These are phyloP conservation scores for Himalopsyche anomala DNA, from an alignment of 2,888 invertebrate genomes.

Conservation along the genomic window DNA sequence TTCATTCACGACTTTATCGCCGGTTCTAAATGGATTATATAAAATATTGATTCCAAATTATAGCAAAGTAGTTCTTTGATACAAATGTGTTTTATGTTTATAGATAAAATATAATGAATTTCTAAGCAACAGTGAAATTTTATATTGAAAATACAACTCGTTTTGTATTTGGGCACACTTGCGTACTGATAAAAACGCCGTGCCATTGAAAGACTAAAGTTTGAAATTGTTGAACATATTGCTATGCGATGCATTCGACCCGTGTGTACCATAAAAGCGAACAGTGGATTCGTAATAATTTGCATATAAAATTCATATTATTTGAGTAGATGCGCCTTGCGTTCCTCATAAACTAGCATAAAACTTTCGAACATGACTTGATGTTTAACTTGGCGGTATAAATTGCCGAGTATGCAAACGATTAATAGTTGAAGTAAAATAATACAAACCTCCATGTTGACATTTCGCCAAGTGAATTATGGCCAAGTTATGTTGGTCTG, in stretches of 20 bases:
- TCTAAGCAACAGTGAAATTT: too few relatives aligned
- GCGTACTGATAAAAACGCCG: not conserved
- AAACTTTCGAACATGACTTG: constrained; percentile 64
- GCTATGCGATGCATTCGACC: constrained; percentile 47
- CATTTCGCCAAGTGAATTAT: constrained; percentile 62
- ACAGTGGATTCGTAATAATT: constrained; percentile 54
- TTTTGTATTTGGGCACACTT: not conserved
- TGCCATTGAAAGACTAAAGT: constrained; percentile 7
- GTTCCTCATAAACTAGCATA: constrained; percentile 61
- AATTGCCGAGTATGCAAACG: constrained; percentile 63
- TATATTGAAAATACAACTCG: too few relatives aligned
- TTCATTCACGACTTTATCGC: too few relatives aligned
- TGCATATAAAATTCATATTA: constrained; percentile 61
- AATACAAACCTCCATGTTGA: constrained; percentile 61
- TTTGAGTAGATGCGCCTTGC: constrained; percentile 57
- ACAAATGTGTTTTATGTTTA: too few relatives aligned
- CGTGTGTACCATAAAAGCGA: constrained; percentile 45
- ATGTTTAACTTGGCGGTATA: constrained; percentile 58
- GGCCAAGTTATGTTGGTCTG: constrained; percentile 47
- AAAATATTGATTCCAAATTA: too few relatives aligned
- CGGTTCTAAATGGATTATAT: too few relatives aligned
- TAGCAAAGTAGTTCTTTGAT: too few relatives aligned
- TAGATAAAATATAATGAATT: too few relatives aligned
- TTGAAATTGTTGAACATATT: constrained; percentile 42
- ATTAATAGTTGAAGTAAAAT: constrained; percentile 62